These are phyloP conservation scores for Clarias magur DNA, from an alignment of 2,113 vertebrate species.

Conservation along the genomic window DNA sequence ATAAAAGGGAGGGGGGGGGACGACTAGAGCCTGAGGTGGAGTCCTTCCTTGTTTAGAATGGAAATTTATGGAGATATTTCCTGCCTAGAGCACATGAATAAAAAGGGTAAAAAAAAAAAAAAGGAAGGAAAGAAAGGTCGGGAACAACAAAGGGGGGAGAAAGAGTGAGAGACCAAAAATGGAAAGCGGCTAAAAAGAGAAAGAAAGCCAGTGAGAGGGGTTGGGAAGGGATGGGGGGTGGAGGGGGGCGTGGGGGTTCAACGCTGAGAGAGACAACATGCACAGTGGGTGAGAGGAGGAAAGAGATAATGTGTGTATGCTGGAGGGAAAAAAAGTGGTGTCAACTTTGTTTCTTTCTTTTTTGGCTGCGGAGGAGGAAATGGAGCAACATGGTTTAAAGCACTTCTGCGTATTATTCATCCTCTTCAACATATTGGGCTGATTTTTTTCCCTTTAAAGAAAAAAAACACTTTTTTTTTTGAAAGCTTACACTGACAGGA, in stretches of 20 bases:
- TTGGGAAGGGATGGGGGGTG: background rate
- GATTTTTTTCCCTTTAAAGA: slow-evolving; percentile 34
- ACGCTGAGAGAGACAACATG: slow-evolving; percentile 23
- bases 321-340: slow-evolving; percentile 52
- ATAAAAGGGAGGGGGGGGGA: background rate
- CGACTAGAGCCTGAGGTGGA: slow-evolving; percentile 53
- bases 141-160: background rate
- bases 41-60: slow-evolving; percentile 64
- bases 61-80: slow-evolving; percentile 63
- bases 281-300: slow-evolving; percentile 42
- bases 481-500: slow-evolving; percentile 16
- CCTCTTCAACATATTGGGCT: slow-evolving; percentile 45
- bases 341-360: slow-evolving; percentile 55
- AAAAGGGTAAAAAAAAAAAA: background rate
- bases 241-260: background rate
- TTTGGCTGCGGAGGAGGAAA: slow-evolving; percentile 44
- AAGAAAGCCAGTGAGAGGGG: background rate
- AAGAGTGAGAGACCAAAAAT: slow-evolving; percentile 35
- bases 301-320: slow-evolving; percentile 51
- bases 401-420: slow-evolving; percentile 47
- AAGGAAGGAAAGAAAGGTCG: slow-evolving; percentile 7
- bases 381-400: slow-evolving; percentile 48
- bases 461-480: background rate
- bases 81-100: slow-evolving; percentile 57
- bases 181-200: slow-evolving; percentile 11